Conservation (phyloP, 1,140 invertebrate genomes). For the Daktulosphaira vitifoliae region DNA sequence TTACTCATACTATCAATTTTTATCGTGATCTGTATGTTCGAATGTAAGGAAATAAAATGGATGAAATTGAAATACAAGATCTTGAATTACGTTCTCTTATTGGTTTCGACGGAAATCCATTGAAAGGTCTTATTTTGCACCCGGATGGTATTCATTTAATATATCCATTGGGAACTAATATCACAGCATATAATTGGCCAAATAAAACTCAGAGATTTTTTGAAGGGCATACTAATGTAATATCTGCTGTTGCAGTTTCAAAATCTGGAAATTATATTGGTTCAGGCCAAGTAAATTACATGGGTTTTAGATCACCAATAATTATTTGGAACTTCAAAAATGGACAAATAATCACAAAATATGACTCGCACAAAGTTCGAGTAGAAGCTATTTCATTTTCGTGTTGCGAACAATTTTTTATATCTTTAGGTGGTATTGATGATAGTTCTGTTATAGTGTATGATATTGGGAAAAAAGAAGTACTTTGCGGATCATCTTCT, state of each 20-base stretch:
- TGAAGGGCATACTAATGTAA: slow-evolving; percentile 71
- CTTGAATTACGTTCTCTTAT: slow-evolving; percentile 13
- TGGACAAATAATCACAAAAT: slow-evolving; percentile 51
- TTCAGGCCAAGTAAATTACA: slow-evolving; percentile 80
- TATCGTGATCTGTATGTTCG: too few relatives aligned
- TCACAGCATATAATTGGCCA: slow-evolving; percentile 65
- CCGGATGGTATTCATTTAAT: slow-evolving; percentile 65
- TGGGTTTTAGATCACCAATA: slow-evolving; percentile 67
- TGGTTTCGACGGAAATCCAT: slow-evolving; percentile 52
- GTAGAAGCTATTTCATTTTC: slow-evolving; percentile 76
- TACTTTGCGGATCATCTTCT: slow-evolving; percentile 55
- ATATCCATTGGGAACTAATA: slow-evolving; percentile 76
- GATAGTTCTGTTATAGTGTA: slow-evolving; percentile 72
- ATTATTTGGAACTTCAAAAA: slow-evolving; percentile 70
- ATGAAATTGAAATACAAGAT: slow-evolving; percentile 7
- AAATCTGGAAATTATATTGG: slow-evolving; percentile 68
- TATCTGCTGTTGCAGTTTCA: slow-evolving; percentile 72
- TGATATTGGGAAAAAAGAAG: slow-evolving; percentile 54
- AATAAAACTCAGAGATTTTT: slow-evolving; percentile 67
- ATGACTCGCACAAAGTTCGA: slow-evolving; percentile 76
- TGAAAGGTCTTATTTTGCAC: slow-evolving; percentile 64
- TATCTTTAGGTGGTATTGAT: slow-evolving; percentile 79
- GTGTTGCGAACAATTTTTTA: slow-evolving; percentile 64
- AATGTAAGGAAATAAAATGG: too few relatives aligned
- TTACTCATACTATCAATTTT: too few relatives aligned